Evolutionary conservation across 2,888 invertebrate species (phyloP).

Genomic region (Cephus pygmeus): DNA sequence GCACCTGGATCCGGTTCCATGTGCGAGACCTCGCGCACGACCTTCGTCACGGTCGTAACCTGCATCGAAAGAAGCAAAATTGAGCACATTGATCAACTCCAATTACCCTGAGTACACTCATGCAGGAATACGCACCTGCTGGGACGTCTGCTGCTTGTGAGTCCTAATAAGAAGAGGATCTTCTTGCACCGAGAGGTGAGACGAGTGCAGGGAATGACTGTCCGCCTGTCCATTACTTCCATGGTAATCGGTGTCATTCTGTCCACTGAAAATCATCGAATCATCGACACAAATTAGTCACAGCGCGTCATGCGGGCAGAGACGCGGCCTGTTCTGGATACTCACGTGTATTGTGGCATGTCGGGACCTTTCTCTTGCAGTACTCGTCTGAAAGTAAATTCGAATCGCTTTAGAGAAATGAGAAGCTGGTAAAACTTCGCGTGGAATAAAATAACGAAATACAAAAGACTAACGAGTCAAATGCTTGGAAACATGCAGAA

Average conservation of each 20-base stretch:
- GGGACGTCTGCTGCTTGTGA: constrained; percentile 76
- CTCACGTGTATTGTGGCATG: constrained; percentile 77
- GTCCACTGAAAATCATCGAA: constrained; percentile 59
- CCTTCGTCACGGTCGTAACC: constrained; percentile 79
- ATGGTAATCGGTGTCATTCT: constrained; percentile 67
- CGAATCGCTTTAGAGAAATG: no score
- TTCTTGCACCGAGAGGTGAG: constrained; percentile 66
- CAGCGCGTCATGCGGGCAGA: background rate
- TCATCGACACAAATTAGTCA: background rate
- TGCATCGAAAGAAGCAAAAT: constrained; percentile 48
- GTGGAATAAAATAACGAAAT: no score
- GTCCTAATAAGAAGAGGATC: constrained; percentile 71
- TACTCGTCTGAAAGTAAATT: constrained; percentile 70
- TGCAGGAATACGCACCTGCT: constrained; percentile 65
- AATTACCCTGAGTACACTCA: background rate
- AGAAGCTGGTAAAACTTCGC: no score
- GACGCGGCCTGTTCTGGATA: constrained; percentile 30
- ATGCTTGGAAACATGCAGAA: no score
- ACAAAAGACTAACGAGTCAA: no score
- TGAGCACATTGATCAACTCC: background rate
- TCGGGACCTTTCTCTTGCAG: constrained; percentile 74
- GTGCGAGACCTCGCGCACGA: constrained; percentile 74
- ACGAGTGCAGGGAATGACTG: constrained; percentile 72
- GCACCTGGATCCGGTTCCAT: constrained; percentile 70
- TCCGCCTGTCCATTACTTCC: constrained; percentile 76